A percentile compares a stretch with the other conserved stretches of the same genome.
Conservation (phyloP, 2,888 invertebrate species). For the Lepidocyrtoides sp. region DNA sequence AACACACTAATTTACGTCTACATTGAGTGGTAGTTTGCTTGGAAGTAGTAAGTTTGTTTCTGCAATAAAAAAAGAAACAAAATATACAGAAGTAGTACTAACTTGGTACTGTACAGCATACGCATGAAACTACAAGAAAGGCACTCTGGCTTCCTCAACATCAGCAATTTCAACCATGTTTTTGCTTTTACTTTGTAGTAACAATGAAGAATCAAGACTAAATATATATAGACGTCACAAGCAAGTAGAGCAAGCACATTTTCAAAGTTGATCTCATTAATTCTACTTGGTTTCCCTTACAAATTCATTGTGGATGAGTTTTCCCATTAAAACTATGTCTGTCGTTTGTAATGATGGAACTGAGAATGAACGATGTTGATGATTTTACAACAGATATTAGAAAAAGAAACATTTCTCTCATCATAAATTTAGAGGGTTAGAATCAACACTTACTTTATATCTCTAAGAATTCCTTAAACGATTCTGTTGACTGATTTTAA, state of each 20-base stretch:
- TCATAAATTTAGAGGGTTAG: conserved; percentile 6
- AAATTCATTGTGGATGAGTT: conserved; percentile 75
- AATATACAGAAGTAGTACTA: conserved; percentile 41
- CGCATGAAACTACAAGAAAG: not conserved
- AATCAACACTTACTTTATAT: too few relatives aligned
- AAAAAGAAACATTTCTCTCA: conserved; percentile 9
- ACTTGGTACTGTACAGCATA: too few relatives aligned
- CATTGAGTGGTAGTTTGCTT: not conserved
- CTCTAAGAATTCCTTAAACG: too few relatives aligned
- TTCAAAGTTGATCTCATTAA: conserved; percentile 77
- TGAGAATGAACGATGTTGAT: conserved; percentile 28
- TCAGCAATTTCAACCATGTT: not conserved
- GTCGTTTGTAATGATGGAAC: conserved; percentile 48
- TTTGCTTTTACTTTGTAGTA: not conserved
- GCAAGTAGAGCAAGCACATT: conserved; percentile 53
- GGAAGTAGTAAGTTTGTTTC: conserved; percentile 9
- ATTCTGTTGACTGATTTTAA: too few relatives aligned
- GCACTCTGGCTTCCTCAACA: not conserved
- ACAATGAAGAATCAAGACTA: not conserved
- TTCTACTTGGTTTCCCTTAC: conserved; percentile 73
- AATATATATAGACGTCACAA: not conserved
- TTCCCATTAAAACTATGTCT: conserved; percentile 73
- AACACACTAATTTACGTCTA: not conserved
- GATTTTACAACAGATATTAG: not conserved
- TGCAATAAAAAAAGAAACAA: conserved; percentile 32